These are phyloP conservation scores for Watsonalla cultraria DNA, from an alignment of 2,888 invertebrate species.

Conservation along the genomic window DNA sequence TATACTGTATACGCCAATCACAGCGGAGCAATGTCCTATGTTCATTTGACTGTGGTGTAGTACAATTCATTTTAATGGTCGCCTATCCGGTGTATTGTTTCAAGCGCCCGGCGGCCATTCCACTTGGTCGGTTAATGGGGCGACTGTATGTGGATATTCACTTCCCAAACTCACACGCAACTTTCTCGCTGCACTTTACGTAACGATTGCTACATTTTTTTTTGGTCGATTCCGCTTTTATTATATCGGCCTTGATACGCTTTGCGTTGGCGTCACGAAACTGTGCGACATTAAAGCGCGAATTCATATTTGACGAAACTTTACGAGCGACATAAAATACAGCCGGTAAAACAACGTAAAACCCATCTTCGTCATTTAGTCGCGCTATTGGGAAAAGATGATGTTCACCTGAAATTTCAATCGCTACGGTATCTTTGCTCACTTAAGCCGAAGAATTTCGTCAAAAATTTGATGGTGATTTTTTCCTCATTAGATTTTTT, in stretches of 20 bases:
- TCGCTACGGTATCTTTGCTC: no score
- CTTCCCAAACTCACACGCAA: slow-evolving; percentile 45
- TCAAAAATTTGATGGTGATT: no score
- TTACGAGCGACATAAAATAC: slow-evolving; percentile 29
- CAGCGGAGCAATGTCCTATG: no score
- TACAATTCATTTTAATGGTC: slow-evolving; percentile 16
- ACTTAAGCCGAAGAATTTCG: no score
- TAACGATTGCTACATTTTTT: slow-evolving; percentile 56
- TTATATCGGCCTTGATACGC: slow-evolving; percentile 55
- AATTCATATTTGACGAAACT: slow-evolving; percentile 59
- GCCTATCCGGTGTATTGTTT: slow-evolving; percentile 37
- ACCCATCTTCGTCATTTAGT: slow-evolving; percentile 41
- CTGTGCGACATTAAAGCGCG: slow-evolving; percentile 35
- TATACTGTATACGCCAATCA: no score
- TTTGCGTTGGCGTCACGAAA: slow-evolving; percentile 48
- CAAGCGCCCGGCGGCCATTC: slow-evolving; percentile 20
- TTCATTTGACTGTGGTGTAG: not conserved
- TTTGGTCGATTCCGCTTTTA: slow-evolving; percentile 50
- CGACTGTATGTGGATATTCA: slow-evolving; percentile 23
- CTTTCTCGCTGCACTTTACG: slow-evolving; percentile 52
- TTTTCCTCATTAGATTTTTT: no score
- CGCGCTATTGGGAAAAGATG: slow-evolving; percentile 40
- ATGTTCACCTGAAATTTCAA: no score
- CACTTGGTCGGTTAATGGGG: slow-evolving; percentile 28
- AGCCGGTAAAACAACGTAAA: slow-evolving; percentile 30